Base-by-base conservation (phyloP, 2,113 vertebrate species). In the Catharus bicknelli region DNA sequence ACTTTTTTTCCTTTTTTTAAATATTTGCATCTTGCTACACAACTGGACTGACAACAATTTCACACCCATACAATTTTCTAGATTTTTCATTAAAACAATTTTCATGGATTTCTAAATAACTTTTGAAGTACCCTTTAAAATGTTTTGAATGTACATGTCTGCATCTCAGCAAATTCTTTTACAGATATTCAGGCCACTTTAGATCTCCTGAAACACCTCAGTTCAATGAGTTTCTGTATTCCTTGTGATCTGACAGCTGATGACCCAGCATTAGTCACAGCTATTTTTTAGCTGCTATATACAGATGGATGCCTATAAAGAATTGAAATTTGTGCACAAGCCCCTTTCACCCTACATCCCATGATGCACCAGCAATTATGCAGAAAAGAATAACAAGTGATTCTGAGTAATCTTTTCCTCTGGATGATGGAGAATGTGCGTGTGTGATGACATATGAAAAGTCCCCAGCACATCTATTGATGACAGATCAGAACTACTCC, bases 321-420 rank as follows among this genome's bases (percentile, higher is more conserved):
- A 93, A 76, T 1, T 66, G 18, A 74, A 90, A 93, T 86, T 29
- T 53, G 22, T 73, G 16, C 50, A 79, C 36, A 38, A 9, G 1
- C 3, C 48, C 77, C 54, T 75, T 63, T 84, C 45, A 45, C 26
- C 50, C 22, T 13, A 21, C 45, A 62, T 45, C 25, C n/a, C 25
- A 14, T 21, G 45, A 25, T 48, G 43, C 69, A 81, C 23, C 45
- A 64, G 48, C 26, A 89, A 78, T 72, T 86, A 82, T 0, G 70
- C 12, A 67, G 69, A 47, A 55, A 80, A 83, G 34, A 91, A 19
- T 59, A 90, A 83, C 47, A 94, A 77, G 51, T 42, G 36, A 32
- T 23, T 63, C 72, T 88, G 64, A 95, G 62, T 78, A 84, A 93
- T 83, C 36, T 72, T 83, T 85, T 87, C 55, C 78, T 64, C 57